phyloP scores from a whole-genome alignment of 2,113 vertebrate genomes.

The Microcebus tavaratra region DNA sequence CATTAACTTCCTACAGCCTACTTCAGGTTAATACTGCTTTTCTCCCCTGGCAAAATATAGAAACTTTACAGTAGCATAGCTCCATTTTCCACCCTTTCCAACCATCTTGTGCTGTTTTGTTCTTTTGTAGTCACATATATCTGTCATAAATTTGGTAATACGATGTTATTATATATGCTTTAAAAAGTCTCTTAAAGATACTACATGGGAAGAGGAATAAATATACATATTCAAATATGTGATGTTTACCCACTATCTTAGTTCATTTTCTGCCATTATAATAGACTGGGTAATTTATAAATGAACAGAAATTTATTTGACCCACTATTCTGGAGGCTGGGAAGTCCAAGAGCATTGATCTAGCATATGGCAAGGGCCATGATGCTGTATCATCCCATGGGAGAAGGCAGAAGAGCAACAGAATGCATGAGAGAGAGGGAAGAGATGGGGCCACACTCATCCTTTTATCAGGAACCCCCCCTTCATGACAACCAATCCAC shows the following conservation, averaged over 20 bases:
- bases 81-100: background rate
- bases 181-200: background rate
- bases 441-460: no score
- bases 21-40: background rate
- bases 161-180: background rate
- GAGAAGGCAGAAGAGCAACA: no score
- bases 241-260: background rate
- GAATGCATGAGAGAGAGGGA: no score
- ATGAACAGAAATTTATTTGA: no score
- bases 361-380: no score
- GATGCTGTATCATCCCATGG: no score
- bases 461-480: no score
- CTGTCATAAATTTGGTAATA: background rate
- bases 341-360: no score
- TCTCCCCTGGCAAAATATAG: background rate
- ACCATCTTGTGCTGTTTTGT: background rate
- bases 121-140: background rate
- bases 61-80: background rate
- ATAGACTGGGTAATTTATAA: no score
- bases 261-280: no score
- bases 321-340: no score
- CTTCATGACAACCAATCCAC: no score
- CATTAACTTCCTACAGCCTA: background rate
- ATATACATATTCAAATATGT: background rate
- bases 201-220: background rate